Evolutionary conservation across 2,888 invertebrate genomes (phyloP), one percentile per base, ranked within the genome.

Genomic region (Esperia sulphurella): DNA sequence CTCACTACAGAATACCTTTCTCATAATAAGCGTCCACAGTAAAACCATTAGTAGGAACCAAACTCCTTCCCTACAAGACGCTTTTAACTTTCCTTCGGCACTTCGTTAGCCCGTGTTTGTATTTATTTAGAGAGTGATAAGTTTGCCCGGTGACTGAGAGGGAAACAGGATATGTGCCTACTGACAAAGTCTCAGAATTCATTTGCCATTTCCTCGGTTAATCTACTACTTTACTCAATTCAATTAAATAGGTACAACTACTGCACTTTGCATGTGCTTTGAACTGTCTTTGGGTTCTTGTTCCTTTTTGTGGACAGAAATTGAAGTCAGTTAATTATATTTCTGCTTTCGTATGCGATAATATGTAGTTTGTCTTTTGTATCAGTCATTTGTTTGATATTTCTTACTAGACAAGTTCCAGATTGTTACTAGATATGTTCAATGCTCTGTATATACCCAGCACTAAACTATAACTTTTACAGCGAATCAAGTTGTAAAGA

Each of bases 61-160:
- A 62, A 63, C 68, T 72, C 61, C 68, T 74, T 75, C 68, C 69
- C 71, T 69, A 68, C 72, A 54, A 71, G 75, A 73, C 80, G 81
- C 78, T 85, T 84, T 86, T 79, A 86, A 84, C 81, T 83, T 81
- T 77, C 77, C 79, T 81, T 86, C 79, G 75, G 76, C 87, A 85
- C 83, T 82, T 86, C 83, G 83, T 88, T 88, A 87, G 80, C 64
- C 63, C 21, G 65, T 79, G 76, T 80, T 83, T 82, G 82, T 85
- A 77, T 87, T 84, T 86, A 84, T 86, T 86, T 82, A 80, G 72
- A 79, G 66, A 75, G 75, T 80, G 82, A 86, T 85, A 85, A 85
- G 80, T 87, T 82, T 75, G 65, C 68, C 72, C 69, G 68, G 68
- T 64, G 76, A 82, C 72, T 74, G 79, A 79, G 68, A 61, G 66